These are phyloP conservation scores for Drosophila gaucha DNA, from an alignment of 2,888 invertebrate genomes.

Conservation along the genomic window DNA sequence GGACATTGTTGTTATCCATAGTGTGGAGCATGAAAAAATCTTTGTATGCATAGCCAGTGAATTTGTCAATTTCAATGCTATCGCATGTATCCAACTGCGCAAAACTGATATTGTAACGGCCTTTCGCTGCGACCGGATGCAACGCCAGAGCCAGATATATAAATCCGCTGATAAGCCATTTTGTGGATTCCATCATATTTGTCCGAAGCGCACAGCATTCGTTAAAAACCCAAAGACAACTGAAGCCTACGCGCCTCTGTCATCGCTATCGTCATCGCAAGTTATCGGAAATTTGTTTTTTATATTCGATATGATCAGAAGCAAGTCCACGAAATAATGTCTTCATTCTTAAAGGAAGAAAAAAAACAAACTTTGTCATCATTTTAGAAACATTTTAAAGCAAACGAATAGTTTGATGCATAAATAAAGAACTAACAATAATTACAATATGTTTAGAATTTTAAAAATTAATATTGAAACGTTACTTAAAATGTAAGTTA, in stretches of 20 bases:
- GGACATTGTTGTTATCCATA: slow-evolving; percentile 79
- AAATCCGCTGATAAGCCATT: slow-evolving; percentile 62
- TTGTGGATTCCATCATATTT: slow-evolving; percentile 5
- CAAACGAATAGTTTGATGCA: too few relatives aligned
- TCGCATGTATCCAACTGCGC: slow-evolving; percentile 85
- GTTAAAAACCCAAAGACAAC: slow-evolving; percentile 23
- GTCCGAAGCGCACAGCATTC: not conserved
- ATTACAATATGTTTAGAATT: too few relatives aligned
- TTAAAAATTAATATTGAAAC: too few relatives aligned
- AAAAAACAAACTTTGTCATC: too few relatives aligned
- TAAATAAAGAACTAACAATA: too few relatives aligned
- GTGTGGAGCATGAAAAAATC: slow-evolving; percentile 86
- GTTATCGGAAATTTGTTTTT: too few relatives aligned
- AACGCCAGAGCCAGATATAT: slow-evolving; percentile 26
- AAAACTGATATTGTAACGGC: slow-evolving; percentile 80
- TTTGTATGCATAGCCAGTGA: slow-evolving; percentile 86
- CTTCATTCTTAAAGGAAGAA: too few relatives aligned
- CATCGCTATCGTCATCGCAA: slow-evolving; percentile 1
- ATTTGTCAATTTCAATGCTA: slow-evolving; percentile 85
- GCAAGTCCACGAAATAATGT: too few relatives aligned
- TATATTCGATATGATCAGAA: too few relatives aligned
- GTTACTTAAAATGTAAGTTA: too few relatives aligned
- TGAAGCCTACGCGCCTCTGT: slow-evolving; percentile 16
- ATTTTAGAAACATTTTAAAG: too few relatives aligned
- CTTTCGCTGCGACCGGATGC: slow-evolving; percentile 27